Evolutionary conservation across 2,888 invertebrate genomes (phyloP).

Genomic region (Fragum fragum): DNA sequence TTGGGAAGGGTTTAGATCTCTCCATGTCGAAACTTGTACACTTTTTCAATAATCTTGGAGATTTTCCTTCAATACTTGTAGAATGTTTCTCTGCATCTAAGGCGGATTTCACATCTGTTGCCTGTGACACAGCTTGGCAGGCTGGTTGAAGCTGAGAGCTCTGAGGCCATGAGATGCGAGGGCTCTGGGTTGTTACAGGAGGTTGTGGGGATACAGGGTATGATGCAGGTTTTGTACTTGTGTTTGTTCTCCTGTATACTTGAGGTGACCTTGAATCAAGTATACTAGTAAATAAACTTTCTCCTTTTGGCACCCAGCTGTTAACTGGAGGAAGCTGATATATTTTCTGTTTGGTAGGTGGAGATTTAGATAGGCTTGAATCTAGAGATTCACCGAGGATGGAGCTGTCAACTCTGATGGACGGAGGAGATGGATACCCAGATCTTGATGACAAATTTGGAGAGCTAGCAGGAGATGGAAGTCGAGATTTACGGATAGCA

Average conservation of each 20-base stretch:
- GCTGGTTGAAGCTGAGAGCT: constrained; percentile 28
- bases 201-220: constrained; percentile 43
- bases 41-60: constrained; percentile 57
- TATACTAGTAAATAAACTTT: constrained; percentile 58
- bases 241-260: constrained; percentile 52
- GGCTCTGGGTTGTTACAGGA: constrained; percentile 21
- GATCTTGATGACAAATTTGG: constrained; percentile 49
- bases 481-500: constrained; percentile 21
- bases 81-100: background rate
- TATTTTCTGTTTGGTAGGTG: constrained; percentile 34
- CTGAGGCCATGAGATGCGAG: constrained; percentile 63
- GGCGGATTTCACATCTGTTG: background rate
- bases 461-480: constrained; percentile 64
- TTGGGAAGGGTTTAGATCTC: constrained; percentile 64
- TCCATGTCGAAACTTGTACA: constrained; percentile 67
- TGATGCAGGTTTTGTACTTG: constrained; percentile 44
- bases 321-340: constrained; percentile 62
- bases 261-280: constrained; percentile 67
- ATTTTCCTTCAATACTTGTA: constrained; percentile 27
- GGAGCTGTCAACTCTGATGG: constrained; percentile 54
- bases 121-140: background rate
- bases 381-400: constrained; percentile 24
- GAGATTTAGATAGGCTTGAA: constrained; percentile 9
- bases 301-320: constrained; percentile 60
- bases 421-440: constrained; percentile 36